Percentiles rank a stretch among this genome's conserved stretches.
These are phyloP conservation scores for Eupeodes latifasciatus DNA, from an alignment of 2,888 invertebrate species.

Conservation along the genomic window DNA sequence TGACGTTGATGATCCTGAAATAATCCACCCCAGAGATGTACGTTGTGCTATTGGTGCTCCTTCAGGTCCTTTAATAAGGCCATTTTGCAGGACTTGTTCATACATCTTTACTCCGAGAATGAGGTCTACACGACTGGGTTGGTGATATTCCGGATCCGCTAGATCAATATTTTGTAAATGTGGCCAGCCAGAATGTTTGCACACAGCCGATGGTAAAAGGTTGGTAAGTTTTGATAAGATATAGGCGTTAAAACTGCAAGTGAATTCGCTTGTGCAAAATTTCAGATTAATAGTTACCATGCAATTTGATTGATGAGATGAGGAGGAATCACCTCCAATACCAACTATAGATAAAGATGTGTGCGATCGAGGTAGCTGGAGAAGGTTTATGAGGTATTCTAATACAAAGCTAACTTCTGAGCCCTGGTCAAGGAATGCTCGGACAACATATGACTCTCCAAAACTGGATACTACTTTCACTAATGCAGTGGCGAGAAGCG, in stretches of 20 bases:
- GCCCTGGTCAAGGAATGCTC: conserved; percentile 16
- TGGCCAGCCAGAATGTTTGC: too few species aligned
- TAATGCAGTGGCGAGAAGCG: conserved; percentile 26
- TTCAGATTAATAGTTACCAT: conserved; percentile 9
- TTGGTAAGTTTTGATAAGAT: conserved; percentile 38
- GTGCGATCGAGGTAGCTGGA: background rate
- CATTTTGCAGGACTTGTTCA: too few species aligned
- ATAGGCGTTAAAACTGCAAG: conserved; percentile 7
- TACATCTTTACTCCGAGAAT: too few species aligned
- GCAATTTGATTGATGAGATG: conserved; percentile 18
- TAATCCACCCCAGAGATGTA: too few species aligned
- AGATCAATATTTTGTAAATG: too few species aligned
- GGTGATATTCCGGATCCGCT: too few species aligned
- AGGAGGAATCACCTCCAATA: conserved; percentile 6
- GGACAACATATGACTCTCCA: background rate
- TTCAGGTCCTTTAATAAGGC: too few species aligned
- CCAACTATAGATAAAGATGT: conserved; percentile 30
- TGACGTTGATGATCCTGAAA: too few species aligned
- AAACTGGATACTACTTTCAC: conserved; percentile 9
- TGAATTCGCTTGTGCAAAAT: background rate
- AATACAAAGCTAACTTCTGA: conserved; percentile 1
- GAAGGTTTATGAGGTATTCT: background rate
- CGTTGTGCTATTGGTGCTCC: too few species aligned
- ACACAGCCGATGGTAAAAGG: too few species aligned
- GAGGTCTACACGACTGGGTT: too few species aligned